Evolutionary conservation across 2,113 vertebrate genomes (phyloP).

Genomic region (Labrus mixtus): DNA sequence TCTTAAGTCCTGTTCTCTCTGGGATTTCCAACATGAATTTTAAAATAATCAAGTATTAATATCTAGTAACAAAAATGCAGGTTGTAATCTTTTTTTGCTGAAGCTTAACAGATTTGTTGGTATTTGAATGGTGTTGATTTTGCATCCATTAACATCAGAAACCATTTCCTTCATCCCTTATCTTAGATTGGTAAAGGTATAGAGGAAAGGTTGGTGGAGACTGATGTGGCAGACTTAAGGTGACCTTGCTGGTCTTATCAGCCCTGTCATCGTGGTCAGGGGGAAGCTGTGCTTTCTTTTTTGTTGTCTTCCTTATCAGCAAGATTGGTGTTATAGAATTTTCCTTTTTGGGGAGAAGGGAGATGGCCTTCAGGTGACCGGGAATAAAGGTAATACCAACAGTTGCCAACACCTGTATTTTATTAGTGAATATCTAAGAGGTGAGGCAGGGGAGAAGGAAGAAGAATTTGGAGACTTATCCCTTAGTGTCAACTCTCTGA

Average conservation of each 20-base stretch:
- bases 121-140: not conserved
- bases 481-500: constrained; percentile 3
- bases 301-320: not conserved
- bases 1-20: no score
- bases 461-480: constrained; percentile 9
- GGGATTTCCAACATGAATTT: no score
- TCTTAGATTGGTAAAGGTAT: not conserved
- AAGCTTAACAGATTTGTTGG: not conserved
- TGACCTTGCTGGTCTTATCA: not conserved
- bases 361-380: not conserved
- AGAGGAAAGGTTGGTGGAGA: not conserved
- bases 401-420: not conserved
- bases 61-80: no score
- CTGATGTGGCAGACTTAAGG: not conserved
- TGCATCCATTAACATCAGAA: not conserved
- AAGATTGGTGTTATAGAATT: not conserved
- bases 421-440: not conserved
- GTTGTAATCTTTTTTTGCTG: not conserved
- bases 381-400: not conserved
- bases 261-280: not conserved
- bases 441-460: not conserved
- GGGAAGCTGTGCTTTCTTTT: not conserved
- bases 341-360: not conserved
- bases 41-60: no score
- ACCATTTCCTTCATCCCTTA: not conserved